A percentile compares a stretch with the other conserved stretches of the same genome.
phyloP scores from a whole-genome alignment of 92 coral and sea anemone genomes.

The Galaxea fascicularis region DNA sequence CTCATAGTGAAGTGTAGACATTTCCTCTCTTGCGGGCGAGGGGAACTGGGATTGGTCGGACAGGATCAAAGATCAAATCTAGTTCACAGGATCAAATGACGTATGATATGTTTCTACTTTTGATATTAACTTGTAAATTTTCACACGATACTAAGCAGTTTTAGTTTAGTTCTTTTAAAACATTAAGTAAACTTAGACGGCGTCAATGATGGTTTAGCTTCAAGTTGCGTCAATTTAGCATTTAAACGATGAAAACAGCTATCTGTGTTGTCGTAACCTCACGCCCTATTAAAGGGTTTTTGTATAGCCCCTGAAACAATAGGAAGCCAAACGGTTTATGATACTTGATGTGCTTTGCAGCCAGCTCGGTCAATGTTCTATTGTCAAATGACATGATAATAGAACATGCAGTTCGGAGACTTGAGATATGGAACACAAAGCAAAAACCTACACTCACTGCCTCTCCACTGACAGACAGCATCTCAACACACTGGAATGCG shows the following conservation, averaged over 20 bases:
- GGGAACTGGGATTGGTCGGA: conserved; percentile 10
- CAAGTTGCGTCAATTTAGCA: conserved; percentile 31
- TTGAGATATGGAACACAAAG: background rate
- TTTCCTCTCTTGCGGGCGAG: conserved; percentile 19
- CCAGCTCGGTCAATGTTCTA: background rate
- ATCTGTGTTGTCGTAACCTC: conserved; percentile 30
- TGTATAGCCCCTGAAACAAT: background rate
- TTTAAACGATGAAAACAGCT: conserved; percentile 44
- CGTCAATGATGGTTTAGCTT: conserved; percentile 14
- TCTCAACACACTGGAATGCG: background rate
- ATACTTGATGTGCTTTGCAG: background rate
- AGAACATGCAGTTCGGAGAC: background rate
- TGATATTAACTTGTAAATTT: conserved; percentile 15
- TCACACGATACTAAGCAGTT: conserved; percentile 27
- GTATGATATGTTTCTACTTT: conserved; percentile 2
- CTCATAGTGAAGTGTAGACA: conserved; percentile 50
- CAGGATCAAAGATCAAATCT: conserved; percentile 18
- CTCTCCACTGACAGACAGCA: background rate
- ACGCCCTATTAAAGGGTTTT: conserved; percentile 22
- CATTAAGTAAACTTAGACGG: conserved; percentile 20
- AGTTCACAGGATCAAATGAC: conserved; percentile 1
- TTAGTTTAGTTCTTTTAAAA: background rate
- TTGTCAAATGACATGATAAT: background rate
- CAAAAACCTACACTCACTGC: background rate
- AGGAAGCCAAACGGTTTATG: conserved; percentile 3